A percentile compares a stretch with the other conserved stretches of the same genome.
Conservation (phyloP, 30 jellyfish, hydroid and myxozoan genomes). For the Hydra vulgaris region DNA sequence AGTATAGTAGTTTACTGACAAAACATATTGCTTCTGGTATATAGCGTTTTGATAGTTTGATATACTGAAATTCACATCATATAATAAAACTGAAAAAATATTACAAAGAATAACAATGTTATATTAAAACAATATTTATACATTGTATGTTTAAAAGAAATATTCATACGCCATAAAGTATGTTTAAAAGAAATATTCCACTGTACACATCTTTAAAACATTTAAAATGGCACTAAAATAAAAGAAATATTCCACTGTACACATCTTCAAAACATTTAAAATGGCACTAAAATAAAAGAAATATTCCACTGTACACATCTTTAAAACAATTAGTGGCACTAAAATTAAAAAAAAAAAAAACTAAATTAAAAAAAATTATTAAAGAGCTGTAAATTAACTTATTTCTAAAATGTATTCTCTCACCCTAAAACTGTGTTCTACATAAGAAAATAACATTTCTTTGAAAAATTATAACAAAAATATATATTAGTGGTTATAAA, state of each 20-base stretch:
- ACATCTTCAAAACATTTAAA: conserved; percentile 40
- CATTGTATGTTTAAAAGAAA: not conserved
- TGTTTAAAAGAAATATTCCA: conserved; percentile 44
- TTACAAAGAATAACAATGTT: too few relatives aligned
- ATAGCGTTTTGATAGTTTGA: conserved; percentile 53
- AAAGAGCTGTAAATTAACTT: too few relatives aligned
- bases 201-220: conserved; percentile 42
- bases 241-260: conserved; percentile 43
- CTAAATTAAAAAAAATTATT: not conserved
- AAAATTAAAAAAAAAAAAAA: not conserved
- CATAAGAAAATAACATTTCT: too few relatives aligned
- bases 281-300: conserved; percentile 44
- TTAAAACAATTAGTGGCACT: conserved; percentile 32
- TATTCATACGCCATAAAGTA: conserved; percentile 24
- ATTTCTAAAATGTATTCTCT: too few relatives aligned
- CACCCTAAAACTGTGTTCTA: too few relatives aligned
- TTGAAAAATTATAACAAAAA: too few relatives aligned
- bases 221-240: conserved; percentile 41
- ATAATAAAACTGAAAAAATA: too few relatives aligned
- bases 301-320: conserved; percentile 59
- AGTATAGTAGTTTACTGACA: conserved; percentile 39
- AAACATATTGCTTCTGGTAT: conserved; percentile 79
- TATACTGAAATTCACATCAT: too few relatives aligned
- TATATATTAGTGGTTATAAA: too few relatives aligned
- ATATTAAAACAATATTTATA: too few relatives aligned